A percentile compares a stretch with the other conserved stretches of the same genome.
phyloP scores from a whole-genome alignment of 2,113 vertebrate genomes.

The Oostethus manadensis region DNA sequence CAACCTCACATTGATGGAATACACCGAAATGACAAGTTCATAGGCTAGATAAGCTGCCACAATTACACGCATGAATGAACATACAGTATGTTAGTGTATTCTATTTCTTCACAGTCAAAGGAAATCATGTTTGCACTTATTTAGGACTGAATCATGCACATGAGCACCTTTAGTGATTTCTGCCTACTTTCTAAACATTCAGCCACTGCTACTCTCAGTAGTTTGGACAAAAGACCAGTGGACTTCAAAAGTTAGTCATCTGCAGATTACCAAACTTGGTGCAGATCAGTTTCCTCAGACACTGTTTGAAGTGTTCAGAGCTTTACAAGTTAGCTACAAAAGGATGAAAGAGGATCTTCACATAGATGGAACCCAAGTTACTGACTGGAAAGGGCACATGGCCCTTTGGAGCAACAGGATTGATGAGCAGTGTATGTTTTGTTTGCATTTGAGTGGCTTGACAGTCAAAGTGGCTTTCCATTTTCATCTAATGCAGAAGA shows the following conservation, averaged over 20 bases:
- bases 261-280: conserved; percentile 52
- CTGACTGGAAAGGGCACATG: conserved; percentile 45
- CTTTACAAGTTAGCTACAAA: conserved; percentile 58
- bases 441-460: no score
- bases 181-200: conserved; percentile 36
- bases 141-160: conserved; percentile 7
- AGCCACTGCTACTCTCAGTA: conserved; percentile 25
- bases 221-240: conserved; percentile 42
- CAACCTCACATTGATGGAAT: conserved; percentile 47
- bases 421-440: conserved; percentile 1
- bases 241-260: conserved; percentile 67
- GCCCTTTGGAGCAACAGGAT: conserved; percentile 41
- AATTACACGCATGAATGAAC: conserved; percentile 23
- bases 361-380: conserved; percentile 46
- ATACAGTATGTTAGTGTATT: conserved; percentile 26
- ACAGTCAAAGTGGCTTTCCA: neutral
- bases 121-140: conserved; percentile 23
- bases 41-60: conserved; percentile 34
- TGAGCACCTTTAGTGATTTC: conserved; percentile 26
- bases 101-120: conserved; percentile 18
- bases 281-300: conserved; percentile 57
- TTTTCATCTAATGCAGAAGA: conserved; percentile 6
- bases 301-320: conserved; percentile 50
- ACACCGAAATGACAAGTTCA: conserved; percentile 42
- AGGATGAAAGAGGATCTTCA: conserved; percentile 68